Conservation (phyloP, 1,140 invertebrate species). For the Achroia grisella region DNA sequence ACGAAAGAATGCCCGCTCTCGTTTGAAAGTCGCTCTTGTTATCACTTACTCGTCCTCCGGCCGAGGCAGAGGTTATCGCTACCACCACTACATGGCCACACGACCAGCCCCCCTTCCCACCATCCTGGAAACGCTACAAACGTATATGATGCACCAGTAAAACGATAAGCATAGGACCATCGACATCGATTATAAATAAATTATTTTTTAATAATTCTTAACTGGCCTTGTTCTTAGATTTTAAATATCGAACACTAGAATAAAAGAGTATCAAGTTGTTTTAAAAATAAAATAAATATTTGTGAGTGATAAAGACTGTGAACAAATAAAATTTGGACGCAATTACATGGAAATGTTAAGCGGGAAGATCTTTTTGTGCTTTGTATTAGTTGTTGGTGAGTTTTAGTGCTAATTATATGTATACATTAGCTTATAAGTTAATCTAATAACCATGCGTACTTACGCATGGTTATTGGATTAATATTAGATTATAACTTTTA, state of each 20-base stretch:
- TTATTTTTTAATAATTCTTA: slow-evolving; percentile 8
- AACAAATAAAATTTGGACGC: slow-evolving; percentile 21
- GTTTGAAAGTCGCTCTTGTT: slow-evolving; percentile 48
- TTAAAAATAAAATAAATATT: slow-evolving; percentile 4
- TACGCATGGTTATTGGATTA: no score
- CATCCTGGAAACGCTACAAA: slow-evolving; percentile 28
- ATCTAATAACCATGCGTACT: no score
- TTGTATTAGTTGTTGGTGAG: slow-evolving; percentile 51
- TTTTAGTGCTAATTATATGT: not conserved
- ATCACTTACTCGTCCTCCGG: slow-evolving; percentile 46
- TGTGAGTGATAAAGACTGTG: slow-evolving; percentile 10
- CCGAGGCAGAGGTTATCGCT: slow-evolving; percentile 53
- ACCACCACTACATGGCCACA: slow-evolving; percentile 20
- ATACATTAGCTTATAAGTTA: no score
- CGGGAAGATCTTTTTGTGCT: slow-evolving; percentile 45
- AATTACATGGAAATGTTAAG: slow-evolving; percentile 58
- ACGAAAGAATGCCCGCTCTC: slow-evolving; percentile 43
- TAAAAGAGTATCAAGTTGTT: slow-evolving; percentile 2
- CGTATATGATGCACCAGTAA: slow-evolving; percentile 46
- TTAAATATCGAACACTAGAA: slow-evolving; percentile 10
- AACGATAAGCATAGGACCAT: slow-evolving; percentile 30
- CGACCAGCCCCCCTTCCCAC: slow-evolving; percentile 33
- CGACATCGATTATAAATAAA: slow-evolving; percentile 25
- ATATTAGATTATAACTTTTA: no score
- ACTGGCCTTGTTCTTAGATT: not conserved